A percentile compares a stretch with the other conserved stretches of the same genome.
These are phyloP conservation scores for Cheilosia pagana DNA, from an alignment of 2,888 invertebrate genomes.

Conservation along the genomic window DNA sequence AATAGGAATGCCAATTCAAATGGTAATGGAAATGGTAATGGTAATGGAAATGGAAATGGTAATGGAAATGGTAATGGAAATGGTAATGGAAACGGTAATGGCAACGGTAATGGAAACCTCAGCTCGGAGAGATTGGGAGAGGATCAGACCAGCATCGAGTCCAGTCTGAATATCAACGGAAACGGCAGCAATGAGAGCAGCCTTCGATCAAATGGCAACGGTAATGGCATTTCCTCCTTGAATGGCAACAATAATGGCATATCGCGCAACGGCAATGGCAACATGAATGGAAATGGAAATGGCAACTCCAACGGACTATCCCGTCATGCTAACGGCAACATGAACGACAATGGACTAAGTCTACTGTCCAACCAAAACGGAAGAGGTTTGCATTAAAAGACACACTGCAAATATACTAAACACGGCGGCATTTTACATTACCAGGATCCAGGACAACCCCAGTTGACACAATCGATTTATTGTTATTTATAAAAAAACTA, in stretches of 20 bases:
- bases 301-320: conserved; percentile 31
- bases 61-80: conserved; percentile 44
- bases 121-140: background rate
- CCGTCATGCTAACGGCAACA: conserved; percentile 69
- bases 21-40: conserved; percentile 57
- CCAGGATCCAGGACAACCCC: conserved; percentile 65
- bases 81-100: conserved; percentile 23
- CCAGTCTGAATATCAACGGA: conserved; percentile 67
- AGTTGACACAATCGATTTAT: conserved; percentile 52
- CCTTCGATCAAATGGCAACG: conserved; percentile 2
- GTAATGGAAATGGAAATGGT: conserved; percentile 47
- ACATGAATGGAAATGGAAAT: conserved; percentile 29
- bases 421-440: conserved; percentile 45
- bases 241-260: conserved; percentile 42
- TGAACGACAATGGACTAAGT: conserved; percentile 34
- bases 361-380: conserved; percentile 36
- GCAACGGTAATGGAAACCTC: background rate
- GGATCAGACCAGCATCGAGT: conserved; percentile 30
- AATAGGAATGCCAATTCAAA: conserved; percentile 67
- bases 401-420: conserved; percentile 4
- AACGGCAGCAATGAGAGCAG: conserved; percentile 25
- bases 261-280: conserved; percentile 24
- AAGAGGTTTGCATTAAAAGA: conserved; percentile 27
- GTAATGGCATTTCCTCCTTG: conserved; percentile 38
- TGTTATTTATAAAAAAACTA: conserved; percentile 60